phyloP scores from a whole-genome alignment of 2,888 invertebrate genomes.

The Hipparchia semele region DNA sequence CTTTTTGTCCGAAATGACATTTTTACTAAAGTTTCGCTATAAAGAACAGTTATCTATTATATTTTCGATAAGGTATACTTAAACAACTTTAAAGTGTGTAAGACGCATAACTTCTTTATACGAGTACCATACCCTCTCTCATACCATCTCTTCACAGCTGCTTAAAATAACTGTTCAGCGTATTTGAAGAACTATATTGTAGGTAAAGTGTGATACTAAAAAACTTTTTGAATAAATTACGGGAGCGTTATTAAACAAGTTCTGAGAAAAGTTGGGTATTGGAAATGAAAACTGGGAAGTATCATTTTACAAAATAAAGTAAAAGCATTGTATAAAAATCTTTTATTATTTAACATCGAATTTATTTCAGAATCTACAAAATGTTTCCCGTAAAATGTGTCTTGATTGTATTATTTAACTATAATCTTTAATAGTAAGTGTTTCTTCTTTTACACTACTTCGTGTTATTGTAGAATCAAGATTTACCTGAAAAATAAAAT shows the following conservation, averaged over 20 bases:
- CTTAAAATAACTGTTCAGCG: too few species aligned
- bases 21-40: too few species aligned
- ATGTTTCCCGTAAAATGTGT: too few species aligned
- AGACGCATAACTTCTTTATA: too few species aligned
- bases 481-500: slow-evolving; percentile 3
- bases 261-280: slow-evolving; percentile 27
- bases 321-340: background rate
- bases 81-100: too few species aligned
- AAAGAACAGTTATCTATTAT: background rate
- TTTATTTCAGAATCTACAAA: background rate
- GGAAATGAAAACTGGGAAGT: slow-evolving; percentile 28
- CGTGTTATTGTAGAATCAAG: background rate
- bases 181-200: background rate
- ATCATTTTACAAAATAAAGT: slow-evolving; percentile 21
- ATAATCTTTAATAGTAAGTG: background rate
- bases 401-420: too few species aligned
- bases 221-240: slow-evolving; percentile 29
- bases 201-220: background rate
- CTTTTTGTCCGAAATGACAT: background rate
- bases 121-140: background rate
- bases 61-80: too few species aligned
- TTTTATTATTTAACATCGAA: background rate
- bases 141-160: too few species aligned
- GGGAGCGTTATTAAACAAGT: slow-evolving; percentile 28
- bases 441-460: background rate